A percentile compares a stretch with the other conserved stretches of the same genome.
Evolutionary conservation across 2,797 vertebrate species (phyloP).

Genomic region (Cirrhinus molitorella): DNA sequence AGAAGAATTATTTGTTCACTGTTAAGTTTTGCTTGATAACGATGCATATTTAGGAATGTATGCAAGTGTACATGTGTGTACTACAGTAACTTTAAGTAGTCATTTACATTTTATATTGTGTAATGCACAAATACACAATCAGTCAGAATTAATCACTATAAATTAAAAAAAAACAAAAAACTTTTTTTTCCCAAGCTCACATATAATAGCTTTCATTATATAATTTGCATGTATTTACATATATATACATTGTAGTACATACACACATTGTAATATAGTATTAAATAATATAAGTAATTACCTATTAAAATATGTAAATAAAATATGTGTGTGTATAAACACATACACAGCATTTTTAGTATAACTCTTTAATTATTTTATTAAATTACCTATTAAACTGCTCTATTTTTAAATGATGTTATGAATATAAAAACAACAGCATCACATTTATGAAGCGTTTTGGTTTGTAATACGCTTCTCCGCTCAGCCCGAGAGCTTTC

Average conservation of each 20-base stretch:
- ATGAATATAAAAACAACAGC: neutral
- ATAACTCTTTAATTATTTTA: neutral
- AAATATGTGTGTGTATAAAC: neutral
- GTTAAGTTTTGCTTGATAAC: conserved; percentile 51
- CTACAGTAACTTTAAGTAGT: neutral
- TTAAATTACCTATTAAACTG: neutral
- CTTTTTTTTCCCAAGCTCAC: neutral
- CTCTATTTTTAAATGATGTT: neutral
- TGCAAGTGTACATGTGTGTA: neutral
- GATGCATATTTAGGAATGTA: neutral
- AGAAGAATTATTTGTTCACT: neutral
- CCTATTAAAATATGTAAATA: neutral
- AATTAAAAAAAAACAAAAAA: neutral
- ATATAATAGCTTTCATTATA: neutral
- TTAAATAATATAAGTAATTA: neutral
- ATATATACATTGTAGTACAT: neutral
- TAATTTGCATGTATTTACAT: neutral
- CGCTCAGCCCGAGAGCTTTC: conserved; percentile 11
- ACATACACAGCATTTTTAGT: neutral
- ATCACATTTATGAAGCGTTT: neutral
- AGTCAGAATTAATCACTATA: neutral
- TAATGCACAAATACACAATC: neutral
- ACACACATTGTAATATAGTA: neutral
- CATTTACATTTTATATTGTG: neutral
- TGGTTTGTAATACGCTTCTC: neutral